Evolutionary conservation across 2,888 invertebrate genomes (phyloP).

Genomic region (Drosophila helvetica): DNA sequence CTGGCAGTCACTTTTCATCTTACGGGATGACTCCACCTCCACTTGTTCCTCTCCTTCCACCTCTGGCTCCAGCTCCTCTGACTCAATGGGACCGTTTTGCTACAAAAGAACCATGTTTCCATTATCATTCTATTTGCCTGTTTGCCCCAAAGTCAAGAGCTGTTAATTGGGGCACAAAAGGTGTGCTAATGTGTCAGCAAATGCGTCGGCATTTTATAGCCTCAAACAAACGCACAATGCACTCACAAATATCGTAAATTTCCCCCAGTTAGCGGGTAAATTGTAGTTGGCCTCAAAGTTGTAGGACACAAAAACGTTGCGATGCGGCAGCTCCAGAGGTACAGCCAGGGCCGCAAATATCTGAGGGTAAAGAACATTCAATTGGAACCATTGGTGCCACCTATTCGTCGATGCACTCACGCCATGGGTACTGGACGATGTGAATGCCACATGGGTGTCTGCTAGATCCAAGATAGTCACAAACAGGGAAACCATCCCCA

Average conservation of each 20-base stretch:
- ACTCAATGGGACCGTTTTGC: slow-evolving; percentile 73
- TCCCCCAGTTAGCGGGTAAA: slow-evolving; percentile 85
- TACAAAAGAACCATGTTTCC: slow-evolving; percentile 16
- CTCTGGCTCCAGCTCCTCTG: slow-evolving; percentile 37
- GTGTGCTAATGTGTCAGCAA: slow-evolving; percentile 50
- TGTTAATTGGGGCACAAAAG: slow-evolving; percentile 64
- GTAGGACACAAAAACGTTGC: slow-evolving; percentile 89
- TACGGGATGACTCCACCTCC: slow-evolving; percentile 58
- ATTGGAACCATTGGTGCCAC: background rate
- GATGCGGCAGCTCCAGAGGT: slow-evolving; percentile 88
- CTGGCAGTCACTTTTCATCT: slow-evolving; percentile 6
- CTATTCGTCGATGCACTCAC: slow-evolving; percentile 59
- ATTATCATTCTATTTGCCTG: slow-evolving; percentile 6
- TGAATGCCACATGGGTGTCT: slow-evolving; percentile 67
- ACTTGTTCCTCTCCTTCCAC: slow-evolving; percentile 28
- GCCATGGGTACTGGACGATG: slow-evolving; percentile 81
- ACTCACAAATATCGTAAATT: slow-evolving; percentile 79
- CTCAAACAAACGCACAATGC: slow-evolving; percentile 21
- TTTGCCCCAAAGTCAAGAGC: slow-evolving; percentile 6
- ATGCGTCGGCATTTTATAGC: slow-evolving; percentile 52
- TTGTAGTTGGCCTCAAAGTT: slow-evolving; percentile 90
- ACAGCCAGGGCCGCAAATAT: slow-evolving; percentile 89
- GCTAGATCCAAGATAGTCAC: slow-evolving; percentile 14
- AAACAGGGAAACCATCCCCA: slow-evolving; percentile 22
- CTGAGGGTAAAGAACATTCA: slow-evolving; percentile 81